These are phyloP conservation scores for Aleiodes testaceus DNA, from an alignment of 2,888 invertebrate species.

Conservation along the genomic window DNA sequence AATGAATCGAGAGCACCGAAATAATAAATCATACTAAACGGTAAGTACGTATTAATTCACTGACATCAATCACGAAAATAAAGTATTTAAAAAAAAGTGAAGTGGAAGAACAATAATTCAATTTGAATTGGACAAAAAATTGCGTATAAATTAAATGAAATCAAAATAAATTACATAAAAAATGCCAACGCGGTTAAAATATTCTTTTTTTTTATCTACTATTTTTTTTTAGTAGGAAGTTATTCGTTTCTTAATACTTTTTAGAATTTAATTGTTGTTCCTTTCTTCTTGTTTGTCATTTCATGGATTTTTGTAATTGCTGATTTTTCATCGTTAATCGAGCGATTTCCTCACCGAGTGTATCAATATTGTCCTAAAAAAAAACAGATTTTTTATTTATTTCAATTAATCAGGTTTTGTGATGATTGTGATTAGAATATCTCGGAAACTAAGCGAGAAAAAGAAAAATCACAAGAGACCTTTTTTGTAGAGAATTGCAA, in stretches of 20 bases:
- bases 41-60: conserved; percentile 1
- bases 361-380: conserved; percentile 85
- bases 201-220: not conserved
- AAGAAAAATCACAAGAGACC: too few relatives aligned
- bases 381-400: conserved; percentile 26
- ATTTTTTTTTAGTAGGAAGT: conserved; percentile 1
- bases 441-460: too few relatives aligned
- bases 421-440: too few relatives aligned
- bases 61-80: not conserved
- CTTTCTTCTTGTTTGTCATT: conserved; percentile 40
- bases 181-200: not conserved
- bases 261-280: not conserved
- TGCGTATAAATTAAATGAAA: conserved; percentile 23
- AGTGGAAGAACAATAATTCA: too few relatives aligned
- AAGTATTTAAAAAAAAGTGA: not conserved
- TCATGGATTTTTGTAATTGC: conserved; percentile 51
- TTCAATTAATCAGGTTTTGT: too few relatives aligned
- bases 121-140: too few relatives aligned
- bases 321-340: conserved; percentile 75
- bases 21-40: not conserved
- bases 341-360: conserved; percentile 85
- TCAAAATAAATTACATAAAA: conserved; percentile 27
- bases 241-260: conserved; percentile 14
- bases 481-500: too few relatives aligned
- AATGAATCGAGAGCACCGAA: conserved; percentile 16